Evolutionary conservation across 2,888 invertebrate species (phyloP), one percentile per base, ranked within the genome.

Genomic region (Epistrophe eligans): DNA sequence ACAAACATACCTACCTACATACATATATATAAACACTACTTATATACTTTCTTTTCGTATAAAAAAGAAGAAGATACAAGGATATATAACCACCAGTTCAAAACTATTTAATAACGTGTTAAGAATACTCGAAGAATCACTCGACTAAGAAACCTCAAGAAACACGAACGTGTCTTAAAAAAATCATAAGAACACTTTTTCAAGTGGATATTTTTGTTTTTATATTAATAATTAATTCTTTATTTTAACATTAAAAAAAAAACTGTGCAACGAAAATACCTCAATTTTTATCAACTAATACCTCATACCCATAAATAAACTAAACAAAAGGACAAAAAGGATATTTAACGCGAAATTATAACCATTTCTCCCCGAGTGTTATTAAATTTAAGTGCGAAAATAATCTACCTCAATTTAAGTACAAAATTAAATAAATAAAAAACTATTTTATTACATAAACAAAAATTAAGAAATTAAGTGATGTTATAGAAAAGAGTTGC

Each of bases 61-160:
- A n/a, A 66, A 43, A 67, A 60, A 84, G 58, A 66, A 38, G 71
- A 79, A 73, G 74, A 89, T 89, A 58, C 72, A 90, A 90, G 90
- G 90, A 90, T 90, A 90, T 90, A 90, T 90, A 90, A 84, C 83
- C 76, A 88, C 88, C 83, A 87, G 81, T 88, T 88, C 38, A 40
- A 77, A 85, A 82, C 81, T 88, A 90, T 91, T 90, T 90, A 90
- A 90, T 89, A 90, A 88, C 90, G 89, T 88, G 81, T 71, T 72
- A 82, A 82, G 85, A 82, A 82, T 82, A 82, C 77, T 82, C 73
- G 70, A 77, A 74, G 52, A 82, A 82, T 85, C 85, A 85, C 73
- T 85, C 85, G 74, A 82, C 85, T 85, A 74, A 74, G 73, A 79
- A 82, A 85, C 85, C 85, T 85, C 82, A 85, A 82, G 85, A 82